Evolutionary conservation across 1,140 invertebrate genomes (phyloP), one percentile per base, ranked within the genome.

Genomic region (Oscheius sp.): DNA sequence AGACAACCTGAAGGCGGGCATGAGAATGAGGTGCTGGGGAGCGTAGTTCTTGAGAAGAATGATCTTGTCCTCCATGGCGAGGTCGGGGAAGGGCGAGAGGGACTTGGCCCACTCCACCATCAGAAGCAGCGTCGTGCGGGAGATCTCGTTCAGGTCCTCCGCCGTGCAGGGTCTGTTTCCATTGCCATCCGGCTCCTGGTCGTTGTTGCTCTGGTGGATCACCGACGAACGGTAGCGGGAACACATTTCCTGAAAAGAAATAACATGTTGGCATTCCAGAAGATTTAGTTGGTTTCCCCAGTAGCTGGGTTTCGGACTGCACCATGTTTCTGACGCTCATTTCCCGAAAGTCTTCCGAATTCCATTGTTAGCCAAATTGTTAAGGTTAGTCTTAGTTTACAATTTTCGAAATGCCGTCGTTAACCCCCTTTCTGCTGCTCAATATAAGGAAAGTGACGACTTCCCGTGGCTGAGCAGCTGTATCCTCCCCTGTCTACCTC

Each of bases 81-180:
- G 36, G 28, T 73, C 72, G 45, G 74, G 65, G 52, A 76, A 76
- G 2, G 75, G 75, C 13, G 52, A 2, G 15, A 78, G 29, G 1
- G 77, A 64, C 59, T 85, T 83, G 10, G 81, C 81, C 81, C 81
- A 83, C 68, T 83, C 81, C 7, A 83, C 83, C 81, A 83, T 83
- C 45, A 82, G 61, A 15, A 82, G 46, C 1, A 82, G 66, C 7
- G 81, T 82, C 23, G 82, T 82, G 26, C 80, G 67, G 2, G 79
- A 82, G 61, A 82, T 83, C 49, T 82, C 82, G 65, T 84, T 84
- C 29, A 82, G 62, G 42, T 81, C 80, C 49, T 74, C 71, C 7
- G 66, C 73, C 23, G 74, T 76, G 32, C 74, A 76, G n/a, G 68
- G 70, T 10, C 67, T 63, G 20, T 65, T 35, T 26, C 38, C 68